These are phyloP conservation scores for Papilio machaon DNA, from an alignment of 1,140 invertebrate genomes.

Conservation along the genomic window DNA sequence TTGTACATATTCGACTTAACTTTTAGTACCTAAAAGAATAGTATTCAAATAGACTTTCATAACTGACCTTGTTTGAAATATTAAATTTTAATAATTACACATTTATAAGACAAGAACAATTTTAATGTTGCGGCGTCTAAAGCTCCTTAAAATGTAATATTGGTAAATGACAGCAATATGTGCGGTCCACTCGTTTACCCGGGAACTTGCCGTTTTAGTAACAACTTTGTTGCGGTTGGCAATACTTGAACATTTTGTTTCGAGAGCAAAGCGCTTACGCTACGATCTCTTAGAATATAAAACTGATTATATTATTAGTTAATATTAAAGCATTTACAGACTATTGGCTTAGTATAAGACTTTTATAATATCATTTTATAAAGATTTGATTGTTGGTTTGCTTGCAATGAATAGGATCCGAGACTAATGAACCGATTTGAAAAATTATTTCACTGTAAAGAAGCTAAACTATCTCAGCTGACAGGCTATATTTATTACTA, in stretches of 20 bases:
- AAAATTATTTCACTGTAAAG: too few species aligned
- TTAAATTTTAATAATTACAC: background rate
- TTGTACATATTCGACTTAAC: too few species aligned
- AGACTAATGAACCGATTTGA: too few species aligned
- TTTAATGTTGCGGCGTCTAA: background rate
- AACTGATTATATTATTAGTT: background rate
- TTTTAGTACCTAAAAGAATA: too few species aligned
- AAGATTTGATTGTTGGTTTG: too few species aligned
- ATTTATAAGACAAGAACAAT: background rate
- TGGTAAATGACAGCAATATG: constrained; percentile 15
- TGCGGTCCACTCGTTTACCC: background rate
- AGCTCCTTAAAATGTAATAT: constrained; percentile 23
- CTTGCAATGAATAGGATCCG: too few species aligned
- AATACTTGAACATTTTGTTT: background rate
- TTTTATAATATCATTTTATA: too few species aligned
- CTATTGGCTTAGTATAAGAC: too few species aligned
- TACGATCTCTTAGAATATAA: background rate
- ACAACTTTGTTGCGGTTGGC: background rate
- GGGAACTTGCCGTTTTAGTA: background rate
- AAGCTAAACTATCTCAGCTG: too few species aligned
- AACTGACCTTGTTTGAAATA: background rate
- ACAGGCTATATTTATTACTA: too few species aligned
- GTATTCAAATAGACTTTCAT: too few species aligned
- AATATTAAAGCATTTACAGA: background rate
- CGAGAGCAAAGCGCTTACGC: background rate